Evolutionary conservation across 2,888 invertebrate species (phyloP).

Genomic region (Eristalinus sepulchralis): DNA sequence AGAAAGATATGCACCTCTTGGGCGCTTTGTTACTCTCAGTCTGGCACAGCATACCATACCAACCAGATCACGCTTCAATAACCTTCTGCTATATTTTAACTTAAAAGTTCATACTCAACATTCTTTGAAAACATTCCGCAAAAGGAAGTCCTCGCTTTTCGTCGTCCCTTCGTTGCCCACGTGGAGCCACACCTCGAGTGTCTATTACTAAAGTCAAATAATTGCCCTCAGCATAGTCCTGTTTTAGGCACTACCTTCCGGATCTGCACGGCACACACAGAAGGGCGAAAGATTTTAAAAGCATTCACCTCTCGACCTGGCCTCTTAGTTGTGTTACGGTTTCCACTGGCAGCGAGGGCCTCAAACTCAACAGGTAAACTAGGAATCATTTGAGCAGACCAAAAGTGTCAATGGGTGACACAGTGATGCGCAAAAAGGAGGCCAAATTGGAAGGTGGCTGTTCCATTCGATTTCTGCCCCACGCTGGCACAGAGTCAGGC

Average conservation of each 20-base stretch:
- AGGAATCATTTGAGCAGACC: slow-evolving; percentile 50
- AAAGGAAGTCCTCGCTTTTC: slow-evolving; percentile 3
- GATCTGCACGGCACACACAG: slow-evolving; percentile 15
- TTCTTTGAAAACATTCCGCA: slow-evolving; percentile 15
- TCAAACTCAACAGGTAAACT: slow-evolving; percentile 1
- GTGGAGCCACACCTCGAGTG: slow-evolving; percentile 37
- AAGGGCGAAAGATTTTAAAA: slow-evolving; percentile 36
- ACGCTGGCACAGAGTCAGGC: slow-evolving; percentile 1
- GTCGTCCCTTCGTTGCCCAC: neutral
- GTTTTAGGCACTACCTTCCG: neutral
- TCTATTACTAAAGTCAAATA: slow-evolving; percentile 66
- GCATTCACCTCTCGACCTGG: slow-evolving; percentile 20
- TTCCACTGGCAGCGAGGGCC: slow-evolving; percentile 22
- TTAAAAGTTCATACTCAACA: slow-evolving; percentile 8
- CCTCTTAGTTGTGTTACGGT: slow-evolving; percentile 5
- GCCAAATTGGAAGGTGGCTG: slow-evolving; percentile 50
- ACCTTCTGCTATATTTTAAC: slow-evolving; percentile 46
- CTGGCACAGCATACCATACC: neutral
- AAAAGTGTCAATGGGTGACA: slow-evolving; percentile 59
- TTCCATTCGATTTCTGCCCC: slow-evolving; percentile 25
- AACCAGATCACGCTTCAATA: neutral
- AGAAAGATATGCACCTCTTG: neutral
- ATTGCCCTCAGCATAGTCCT: slow-evolving; percentile 39
- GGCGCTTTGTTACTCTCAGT: neutral
- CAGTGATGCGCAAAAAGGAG: slow-evolving; percentile 38